A percentile compares a stretch with the other conserved stretches of the same genome.
These are phyloP conservation scores for Spodoptera frugiperda DNA, from an alignment of 1,140 invertebrate genomes.

Conservation along the genomic window DNA sequence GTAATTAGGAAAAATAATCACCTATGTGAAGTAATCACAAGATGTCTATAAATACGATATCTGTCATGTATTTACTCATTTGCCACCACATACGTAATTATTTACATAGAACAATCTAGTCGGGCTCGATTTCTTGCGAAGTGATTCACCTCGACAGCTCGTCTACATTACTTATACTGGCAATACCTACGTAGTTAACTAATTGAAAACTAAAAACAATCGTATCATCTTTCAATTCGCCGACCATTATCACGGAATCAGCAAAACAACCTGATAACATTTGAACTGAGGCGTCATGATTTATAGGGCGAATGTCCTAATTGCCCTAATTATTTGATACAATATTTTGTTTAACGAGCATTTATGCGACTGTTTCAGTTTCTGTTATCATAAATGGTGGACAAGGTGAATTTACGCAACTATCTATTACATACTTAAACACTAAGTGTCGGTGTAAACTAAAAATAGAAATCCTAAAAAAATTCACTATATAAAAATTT, in stretches of 20 bases:
- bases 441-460: too few relatives aligned
- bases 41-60: not conserved
- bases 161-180: not conserved
- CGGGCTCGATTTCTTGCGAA: constrained; percentile 15
- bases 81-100: constrained; percentile 18
- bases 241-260: constrained; percentile 7
- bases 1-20: not conserved
- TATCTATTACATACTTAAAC: too few relatives aligned
- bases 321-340: not conserved
- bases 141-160: constrained; percentile 18
- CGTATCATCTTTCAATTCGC: constrained; percentile 35
- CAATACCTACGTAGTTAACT: constrained; percentile 18
- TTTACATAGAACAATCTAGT: constrained; percentile 22
- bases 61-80: not conserved
- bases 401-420: too few relatives aligned
- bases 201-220: constrained; percentile 34
- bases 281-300: constrained; percentile 23
- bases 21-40: not conserved
- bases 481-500: too few relatives aligned
- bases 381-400: too few relatives aligned
- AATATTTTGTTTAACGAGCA: not conserved
- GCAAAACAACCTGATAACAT: constrained; percentile 29
- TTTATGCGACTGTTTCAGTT: not conserved
- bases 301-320: not conserved
- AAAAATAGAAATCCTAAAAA: too few relatives aligned